Evolutionary conservation across 2,113 vertebrate genomes (phyloP).

Genomic region (Pseudolaguvia tuberculata): DNA sequence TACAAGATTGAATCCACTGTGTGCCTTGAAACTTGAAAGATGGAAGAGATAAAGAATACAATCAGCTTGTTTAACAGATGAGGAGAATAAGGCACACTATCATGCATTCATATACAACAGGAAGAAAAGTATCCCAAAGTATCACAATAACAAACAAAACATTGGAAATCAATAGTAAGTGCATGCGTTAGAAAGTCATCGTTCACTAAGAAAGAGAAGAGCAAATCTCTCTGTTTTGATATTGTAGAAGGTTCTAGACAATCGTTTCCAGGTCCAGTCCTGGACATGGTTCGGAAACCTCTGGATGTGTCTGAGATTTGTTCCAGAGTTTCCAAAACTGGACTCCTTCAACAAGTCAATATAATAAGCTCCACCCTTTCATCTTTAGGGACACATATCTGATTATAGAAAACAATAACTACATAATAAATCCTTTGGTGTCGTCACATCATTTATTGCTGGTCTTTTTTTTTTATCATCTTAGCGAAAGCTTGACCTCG

Average conservation of each 20-base stretch:
- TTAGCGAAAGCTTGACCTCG: constrained; percentile 45
- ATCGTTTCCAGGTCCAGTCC: background rate
- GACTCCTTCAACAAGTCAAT: background rate
- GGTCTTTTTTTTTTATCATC: constrained; percentile 20
- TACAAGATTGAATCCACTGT: constrained; percentile 66
- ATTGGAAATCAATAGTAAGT: constrained; percentile 58
- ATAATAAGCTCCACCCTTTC: constrained; percentile 4
- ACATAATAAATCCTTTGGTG: constrained; percentile 70
- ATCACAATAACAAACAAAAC: constrained; percentile 70
- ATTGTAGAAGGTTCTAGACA: constrained; percentile 7
- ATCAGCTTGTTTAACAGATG: constrained; percentile 65
- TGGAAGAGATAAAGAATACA: constrained; percentile 29
- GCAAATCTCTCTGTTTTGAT: constrained; percentile 25
- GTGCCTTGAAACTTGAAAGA: constrained; percentile 59
- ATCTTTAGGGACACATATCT: background rate
- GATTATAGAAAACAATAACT: constrained; percentile 40
- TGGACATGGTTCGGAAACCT: background rate
- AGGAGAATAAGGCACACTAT: constrained; percentile 82
- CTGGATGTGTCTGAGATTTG: background rate
- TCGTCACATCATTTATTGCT: constrained; percentile 67
- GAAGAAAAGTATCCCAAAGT: constrained; percentile 60
- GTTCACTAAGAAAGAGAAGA: constrained; percentile 38
- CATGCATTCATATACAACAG: constrained; percentile 73
- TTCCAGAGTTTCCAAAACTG: background rate
- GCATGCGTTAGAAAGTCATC: constrained; percentile 65